Evolutionary conservation across 1,140 invertebrate genomes (phyloP).

Genomic region (Lepidurus couesii): DNA sequence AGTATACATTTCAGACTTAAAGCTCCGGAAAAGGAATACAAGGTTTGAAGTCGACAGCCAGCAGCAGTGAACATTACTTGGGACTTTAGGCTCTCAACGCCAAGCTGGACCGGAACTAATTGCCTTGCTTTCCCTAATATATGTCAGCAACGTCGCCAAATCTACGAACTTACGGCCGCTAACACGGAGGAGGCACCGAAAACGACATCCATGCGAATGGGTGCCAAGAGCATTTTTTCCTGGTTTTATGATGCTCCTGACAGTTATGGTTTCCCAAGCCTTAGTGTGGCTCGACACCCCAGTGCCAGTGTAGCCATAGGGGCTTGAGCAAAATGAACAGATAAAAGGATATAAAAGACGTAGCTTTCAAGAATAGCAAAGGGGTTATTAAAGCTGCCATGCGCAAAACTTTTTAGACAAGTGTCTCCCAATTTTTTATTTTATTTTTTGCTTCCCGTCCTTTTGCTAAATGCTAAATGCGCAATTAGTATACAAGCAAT

Average conservation of each 20-base stretch:
- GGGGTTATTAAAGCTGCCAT: no score
- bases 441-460: no score
- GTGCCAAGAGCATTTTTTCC: slow-evolving; percentile 3
- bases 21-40: neutral
- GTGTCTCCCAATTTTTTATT: no score
- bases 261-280: slow-evolving; percentile 6
- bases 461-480: no score
- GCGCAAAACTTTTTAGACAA: no score
- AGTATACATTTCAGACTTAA: neutral
- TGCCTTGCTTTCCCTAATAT: slow-evolving; percentile 19
- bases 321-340: slow-evolving; percentile 7
- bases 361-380: neutral
- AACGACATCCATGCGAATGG: slow-evolving; percentile 21
- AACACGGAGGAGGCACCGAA: slow-evolving; percentile 7
- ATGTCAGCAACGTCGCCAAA: slow-evolving; percentile 17
- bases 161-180: slow-evolving; percentile 11
- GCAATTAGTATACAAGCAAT: no score
- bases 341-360: neutral
- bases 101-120: slow-evolving; percentile 18
- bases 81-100: neutral
- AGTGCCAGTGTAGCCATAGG: neutral
- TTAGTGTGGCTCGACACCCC: slow-evolving; percentile 6
- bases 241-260: neutral
- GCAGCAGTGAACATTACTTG: neutral
- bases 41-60: neutral